Conservation (phyloP, 2,113 vertebrate genomes). For the Dryoscopus gambensis region DNA sequence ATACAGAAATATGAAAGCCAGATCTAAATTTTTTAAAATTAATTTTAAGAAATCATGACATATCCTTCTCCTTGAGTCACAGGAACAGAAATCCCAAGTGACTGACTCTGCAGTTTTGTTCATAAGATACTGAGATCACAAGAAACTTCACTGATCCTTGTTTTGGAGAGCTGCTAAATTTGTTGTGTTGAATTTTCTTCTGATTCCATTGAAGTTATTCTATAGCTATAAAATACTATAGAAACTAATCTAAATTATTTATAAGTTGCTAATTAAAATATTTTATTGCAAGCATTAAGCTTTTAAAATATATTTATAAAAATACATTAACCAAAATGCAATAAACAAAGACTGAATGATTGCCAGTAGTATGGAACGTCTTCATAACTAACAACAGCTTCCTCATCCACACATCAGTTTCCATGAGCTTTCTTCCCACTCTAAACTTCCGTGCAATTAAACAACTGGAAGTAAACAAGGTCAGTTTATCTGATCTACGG, state of each 20-base stretch:
- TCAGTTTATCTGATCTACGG: neutral
- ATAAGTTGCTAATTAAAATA: neutral
- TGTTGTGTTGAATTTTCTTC: neutral
- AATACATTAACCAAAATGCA: neutral
- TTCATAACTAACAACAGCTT: neutral
- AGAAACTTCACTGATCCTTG: neutral
- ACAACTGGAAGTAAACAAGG: neutral
- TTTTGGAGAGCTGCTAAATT: neutral
- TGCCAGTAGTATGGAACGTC: neutral
- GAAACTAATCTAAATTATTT: neutral
- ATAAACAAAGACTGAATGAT: neutral
- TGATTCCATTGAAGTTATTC: neutral
- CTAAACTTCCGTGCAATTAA: neutral
- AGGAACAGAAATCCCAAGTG: neutral
- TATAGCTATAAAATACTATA: neutral
- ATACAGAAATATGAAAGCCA: neutral
- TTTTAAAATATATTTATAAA: neutral
- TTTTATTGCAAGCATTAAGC: neutral
- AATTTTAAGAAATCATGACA: neutral
- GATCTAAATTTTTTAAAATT: neutral
- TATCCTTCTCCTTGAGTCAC: neutral
- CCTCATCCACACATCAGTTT: neutral
- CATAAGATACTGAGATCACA: neutral
- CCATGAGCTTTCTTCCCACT: neutral
- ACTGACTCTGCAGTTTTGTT: neutral